Base-by-base conservation (phyloP, 1,140 invertebrate species). In the Orius insidiosus region DNA sequence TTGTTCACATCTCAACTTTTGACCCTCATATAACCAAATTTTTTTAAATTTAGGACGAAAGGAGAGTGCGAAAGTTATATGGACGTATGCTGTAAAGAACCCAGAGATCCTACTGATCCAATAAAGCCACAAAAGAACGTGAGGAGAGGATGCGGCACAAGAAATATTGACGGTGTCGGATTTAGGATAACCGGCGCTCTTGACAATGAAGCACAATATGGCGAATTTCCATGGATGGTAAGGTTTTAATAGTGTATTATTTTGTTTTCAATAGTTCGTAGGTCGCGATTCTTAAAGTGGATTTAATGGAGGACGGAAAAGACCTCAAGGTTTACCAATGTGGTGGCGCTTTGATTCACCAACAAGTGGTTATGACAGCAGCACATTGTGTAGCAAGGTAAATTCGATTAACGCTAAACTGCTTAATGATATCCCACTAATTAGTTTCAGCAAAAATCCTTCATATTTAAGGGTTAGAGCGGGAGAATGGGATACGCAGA, bases 261-360 rank as follows among this genome's bases (percentile, higher is more conserved):
- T 24, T 24, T 24, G 24, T 46, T 18, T 8, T 36, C 9, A 3
- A 44, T 44, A 18, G 18, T 30, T 24, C 33, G 5, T 37, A 50
- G 80, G 74, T 81, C 0, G 82, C 81, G 0, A 67, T 88, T 40
- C 61, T 87, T 3, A 69, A 64, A 56, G 69, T 68, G 57, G 70
- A 78, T 47, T 54, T 58, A 2, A 62, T 75, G 1, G 65, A 69
- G 6, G 58, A 64, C 1, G 43, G 47, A 1, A 59, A 64, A 2
- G 54, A 63, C 0, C 58, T 76, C 8, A 76, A 75, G 51, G 68
- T 76, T 6, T 81, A 83, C 57, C 70, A 80, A 44, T 84, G 81
- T 45, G 83, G 82, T 0, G 83, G 77, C 1, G 72, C 81, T 5
- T 61, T 87, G 3, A 81, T 87, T 49, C 74, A 81, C 53, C 69